These are phyloP conservation scores for Mixornis gularis DNA, from an alignment of 2,113 vertebrate genomes.

Conservation along the genomic window DNA sequence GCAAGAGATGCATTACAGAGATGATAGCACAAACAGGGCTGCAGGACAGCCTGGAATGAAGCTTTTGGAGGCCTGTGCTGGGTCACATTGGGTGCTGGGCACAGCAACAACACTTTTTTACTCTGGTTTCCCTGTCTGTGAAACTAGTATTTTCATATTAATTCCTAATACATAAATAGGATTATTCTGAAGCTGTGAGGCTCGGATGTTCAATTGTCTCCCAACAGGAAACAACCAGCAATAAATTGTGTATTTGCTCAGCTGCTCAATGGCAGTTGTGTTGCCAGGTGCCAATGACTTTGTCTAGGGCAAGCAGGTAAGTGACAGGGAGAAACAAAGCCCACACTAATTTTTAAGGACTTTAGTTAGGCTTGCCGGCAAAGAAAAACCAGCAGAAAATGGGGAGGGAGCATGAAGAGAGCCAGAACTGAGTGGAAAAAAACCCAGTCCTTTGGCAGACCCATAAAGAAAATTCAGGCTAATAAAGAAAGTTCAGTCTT, in stretches of 20 bases:
- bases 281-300: background rate
- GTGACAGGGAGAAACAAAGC: background rate
- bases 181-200: background rate
- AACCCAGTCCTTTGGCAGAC: background rate
- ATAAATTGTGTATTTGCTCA: slow-evolving; percentile 28
- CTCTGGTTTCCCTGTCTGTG: background rate
- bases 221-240: background rate
- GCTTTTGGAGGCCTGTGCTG: background rate
- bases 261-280: background rate
- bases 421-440: background rate
- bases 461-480: slow-evolving; percentile 44
- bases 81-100: background rate
- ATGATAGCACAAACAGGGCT: background rate
- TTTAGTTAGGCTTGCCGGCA: background rate
- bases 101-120: background rate
- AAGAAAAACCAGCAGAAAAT: background rate
- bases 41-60: background rate
- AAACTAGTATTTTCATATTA: background rate
- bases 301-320: background rate
- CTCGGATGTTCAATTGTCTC: background rate
- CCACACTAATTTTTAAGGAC: background rate
- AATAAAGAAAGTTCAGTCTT: slow-evolving; percentile 37
- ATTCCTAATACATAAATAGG: background rate
- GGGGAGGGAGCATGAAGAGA: background rate
- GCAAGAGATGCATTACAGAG: background rate